A percentile compares a stretch with the other conserved stretches of the same genome.
Evolutionary conservation across 2,888 invertebrate species (phyloP).

Genomic region (Lottia scabra): DNA sequence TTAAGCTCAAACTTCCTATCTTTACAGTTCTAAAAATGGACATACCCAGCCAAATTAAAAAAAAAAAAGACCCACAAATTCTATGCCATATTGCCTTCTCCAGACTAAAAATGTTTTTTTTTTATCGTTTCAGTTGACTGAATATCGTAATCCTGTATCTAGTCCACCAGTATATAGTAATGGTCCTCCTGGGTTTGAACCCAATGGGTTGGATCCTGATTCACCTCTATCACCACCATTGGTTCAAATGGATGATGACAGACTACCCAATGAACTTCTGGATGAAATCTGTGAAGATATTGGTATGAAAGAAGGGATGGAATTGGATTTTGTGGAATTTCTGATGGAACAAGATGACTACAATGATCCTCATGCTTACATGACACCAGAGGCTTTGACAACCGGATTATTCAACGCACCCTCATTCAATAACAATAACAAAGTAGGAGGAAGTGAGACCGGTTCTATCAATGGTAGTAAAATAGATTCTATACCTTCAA

Average conservation of each 20-base stretch:
- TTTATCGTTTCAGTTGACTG: constrained; percentile 55
- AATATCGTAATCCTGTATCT: constrained; percentile 59
- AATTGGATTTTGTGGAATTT: constrained; percentile 66
- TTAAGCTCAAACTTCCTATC: too few species aligned
- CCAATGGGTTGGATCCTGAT: constrained; percentile 53
- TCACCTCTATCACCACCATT: constrained; percentile 45
- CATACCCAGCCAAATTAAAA: too few species aligned
- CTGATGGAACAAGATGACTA: constrained; percentile 60
- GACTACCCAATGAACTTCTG: constrained; percentile 62
- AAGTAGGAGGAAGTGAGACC: background rate
- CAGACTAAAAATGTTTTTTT: background rate
- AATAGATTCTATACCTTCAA: background rate
- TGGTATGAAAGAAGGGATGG: constrained; percentile 68
- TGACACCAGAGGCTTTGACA: constrained; percentile 50
- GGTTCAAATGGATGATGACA: constrained; percentile 51
- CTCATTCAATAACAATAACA: constrained; percentile 4
- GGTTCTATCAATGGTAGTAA: background rate
- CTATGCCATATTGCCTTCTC: too few species aligned
- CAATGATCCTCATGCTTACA: constrained; percentile 51
- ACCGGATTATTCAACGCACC: constrained; percentile 19
- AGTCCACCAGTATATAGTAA: constrained; percentile 56
- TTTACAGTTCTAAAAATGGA: too few species aligned
- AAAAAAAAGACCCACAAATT: too few species aligned
- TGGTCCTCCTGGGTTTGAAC: constrained; percentile 48
- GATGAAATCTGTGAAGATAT: constrained; percentile 69